Percentiles rank a stretch among this genome's conserved stretches.
Evolutionary conservation across 2,797 vertebrate genomes (phyloP).

Genomic region (Cirrhinus mrigala): DNA sequence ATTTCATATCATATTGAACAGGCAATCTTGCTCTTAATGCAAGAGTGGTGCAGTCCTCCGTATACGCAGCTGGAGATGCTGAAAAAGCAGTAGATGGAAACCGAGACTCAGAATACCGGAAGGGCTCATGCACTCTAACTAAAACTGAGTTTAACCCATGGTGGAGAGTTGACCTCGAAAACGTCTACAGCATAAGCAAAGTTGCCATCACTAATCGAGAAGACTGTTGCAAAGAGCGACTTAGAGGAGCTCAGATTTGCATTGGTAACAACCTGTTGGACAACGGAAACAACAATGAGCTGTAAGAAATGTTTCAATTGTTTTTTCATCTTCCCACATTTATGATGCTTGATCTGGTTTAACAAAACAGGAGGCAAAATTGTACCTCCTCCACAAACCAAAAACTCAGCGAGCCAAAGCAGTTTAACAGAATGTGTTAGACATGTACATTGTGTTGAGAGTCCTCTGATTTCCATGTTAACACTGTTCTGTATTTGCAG

Average conservation of each 20-base stretch:
- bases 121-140: neutral
- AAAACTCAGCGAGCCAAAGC: no score
- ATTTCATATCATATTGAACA: neutral
- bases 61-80: accelerated
- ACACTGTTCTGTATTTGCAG: neutral
- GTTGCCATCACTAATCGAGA: slow-evolving; percentile 24
- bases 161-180: slow-evolving; percentile 21
- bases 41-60: neutral
- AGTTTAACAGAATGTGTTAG: neutral
- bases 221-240: slow-evolving; percentile 17
- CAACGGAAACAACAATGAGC: slow-evolving; percentile 28
- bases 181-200: neutral
- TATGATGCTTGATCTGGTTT: neutral
- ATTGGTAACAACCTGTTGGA: neutral
- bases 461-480: neutral
- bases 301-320: neutral
- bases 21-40: neutral
- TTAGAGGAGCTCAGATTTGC: slow-evolving; percentile 22
- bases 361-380: no score
- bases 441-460: neutral
- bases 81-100: neutral
- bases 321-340: neutral
- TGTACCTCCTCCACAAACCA: neutral
- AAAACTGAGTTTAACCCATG: neutral
- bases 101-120: accelerated